Base-by-base conservation (phyloP, 2,113 vertebrate genomes). In the Phalacrocorax pelagicus region DNA sequence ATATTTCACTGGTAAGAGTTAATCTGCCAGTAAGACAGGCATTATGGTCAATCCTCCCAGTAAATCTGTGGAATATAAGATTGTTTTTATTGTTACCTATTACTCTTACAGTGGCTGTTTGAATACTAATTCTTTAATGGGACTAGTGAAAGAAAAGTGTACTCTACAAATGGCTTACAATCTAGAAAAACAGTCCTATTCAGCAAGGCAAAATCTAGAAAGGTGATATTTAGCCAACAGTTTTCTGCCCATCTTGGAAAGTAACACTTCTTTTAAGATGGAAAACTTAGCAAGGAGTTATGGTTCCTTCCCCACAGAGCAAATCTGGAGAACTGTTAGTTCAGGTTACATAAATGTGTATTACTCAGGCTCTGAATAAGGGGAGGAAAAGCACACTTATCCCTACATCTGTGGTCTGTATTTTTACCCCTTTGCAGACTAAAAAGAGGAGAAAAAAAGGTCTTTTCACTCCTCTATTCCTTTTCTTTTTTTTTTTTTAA, bases 271-370 rank as follows among this genome's bases (percentile, higher is more conserved):
- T 83, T 92, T 69, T 55, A 91, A 42, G 6, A 6, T 58, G 14
- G 18, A 69, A 91, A 58, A 29, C 1, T 72, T 75, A 51, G 12
- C 12, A 74, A 30, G 11, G 10, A 80, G 5, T 12, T 57, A 10
- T 19, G 6, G 3, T 38, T 5, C 0, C 1, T 44, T 87, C 15
- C 40, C 21, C 29, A 32, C 8, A 65, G 3, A 66, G 15, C 1
- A 29, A 12, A 29, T 81, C 13, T 77, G 30, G 8, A 62, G 21
- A 80, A 46, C 18, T 73, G 17, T 38, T 88, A 15, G 4, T 38
- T 87, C 9, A 66, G 38, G 7, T 52, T 54, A 57, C 24, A 44
- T 23, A 77, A 85, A 40, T 20, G 10, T 36, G 8, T n/a, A 62
- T 51, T 75, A 32, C 4, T 59, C n/a, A 51, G 15, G n/a, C 13